These are phyloP conservation scores for Leptinotarsa juncta DNA, from an alignment of 2,888 invertebrate genomes.

Conservation along the genomic window DNA sequence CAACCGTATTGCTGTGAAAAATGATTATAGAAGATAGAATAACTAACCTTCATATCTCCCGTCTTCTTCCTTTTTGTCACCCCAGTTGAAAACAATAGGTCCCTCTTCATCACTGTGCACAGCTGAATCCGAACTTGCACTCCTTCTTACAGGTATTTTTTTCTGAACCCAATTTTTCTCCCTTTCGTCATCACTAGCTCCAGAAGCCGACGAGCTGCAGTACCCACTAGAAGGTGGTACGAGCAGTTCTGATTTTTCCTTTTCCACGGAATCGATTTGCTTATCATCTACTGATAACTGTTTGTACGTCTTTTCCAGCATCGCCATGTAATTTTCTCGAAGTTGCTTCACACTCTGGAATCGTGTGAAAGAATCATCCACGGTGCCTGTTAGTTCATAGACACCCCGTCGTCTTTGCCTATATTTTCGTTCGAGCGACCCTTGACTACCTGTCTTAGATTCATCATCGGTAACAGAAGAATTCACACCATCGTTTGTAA, in stretches of 20 bases:
- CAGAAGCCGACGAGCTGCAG: slow-evolving; percentile 61
- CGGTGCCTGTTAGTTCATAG: slow-evolving; percentile 51
- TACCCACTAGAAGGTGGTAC: slow-evolving; percentile 62
- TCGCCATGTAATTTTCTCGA: slow-evolving; percentile 58
- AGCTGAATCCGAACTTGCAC: slow-evolving; percentile 69
- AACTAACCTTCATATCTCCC: slow-evolving; percentile 39
- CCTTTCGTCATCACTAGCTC: slow-evolving; percentile 62
- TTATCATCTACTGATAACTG: slow-evolving; percentile 40
- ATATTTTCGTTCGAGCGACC: slow-evolving; percentile 36
- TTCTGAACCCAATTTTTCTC: slow-evolving; percentile 50
- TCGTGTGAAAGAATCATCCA: slow-evolving; percentile 42
- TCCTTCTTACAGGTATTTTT: slow-evolving; percentile 58
- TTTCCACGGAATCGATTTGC: slow-evolving; percentile 14
- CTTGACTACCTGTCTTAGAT: slow-evolving; percentile 43
- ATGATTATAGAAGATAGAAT: neutral
- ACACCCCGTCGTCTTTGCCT: slow-evolving; percentile 61
- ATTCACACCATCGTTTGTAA: slow-evolving; percentile 23
- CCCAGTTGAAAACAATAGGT: slow-evolving; percentile 46
- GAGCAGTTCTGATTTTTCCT: slow-evolving; percentile 48
- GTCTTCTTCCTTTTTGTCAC: slow-evolving; percentile 49
- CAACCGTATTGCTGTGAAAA: neutral
- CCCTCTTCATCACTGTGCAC: slow-evolving; percentile 68
- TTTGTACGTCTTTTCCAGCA: slow-evolving; percentile 57
- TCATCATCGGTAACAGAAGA: slow-evolving; percentile 26
- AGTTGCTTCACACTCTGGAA: slow-evolving; percentile 61